Evolutionary conservation across 2,888 invertebrate genomes (phyloP).

Genomic region (Drosophila kanekoi): DNA sequence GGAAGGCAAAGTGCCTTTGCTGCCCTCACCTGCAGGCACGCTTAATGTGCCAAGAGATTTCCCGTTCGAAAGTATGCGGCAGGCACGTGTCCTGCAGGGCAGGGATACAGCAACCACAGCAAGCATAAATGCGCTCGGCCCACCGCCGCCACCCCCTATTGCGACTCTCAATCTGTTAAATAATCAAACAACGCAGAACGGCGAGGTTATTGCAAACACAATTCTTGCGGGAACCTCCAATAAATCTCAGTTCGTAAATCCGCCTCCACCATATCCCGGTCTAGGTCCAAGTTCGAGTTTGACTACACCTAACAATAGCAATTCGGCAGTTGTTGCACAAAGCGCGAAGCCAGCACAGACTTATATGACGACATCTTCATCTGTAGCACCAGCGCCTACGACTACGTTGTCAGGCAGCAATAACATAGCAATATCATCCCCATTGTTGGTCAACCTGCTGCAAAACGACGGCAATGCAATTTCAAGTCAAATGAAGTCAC

Average conservation of each 20-base stretch:
- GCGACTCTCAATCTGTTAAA: slow-evolving; percentile 80
- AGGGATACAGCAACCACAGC: slow-evolving; percentile 86
- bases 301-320: slow-evolving; percentile 39
- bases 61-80: slow-evolving; percentile 96
- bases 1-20: slow-evolving; percentile 89
- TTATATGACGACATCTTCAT: slow-evolving; percentile 32
- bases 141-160: slow-evolving; percentile 72
- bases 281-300: slow-evolving; percentile 57
- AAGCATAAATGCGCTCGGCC: slow-evolving; percentile 54
- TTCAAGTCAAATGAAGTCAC: slow-evolving; percentile 79
- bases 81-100: slow-evolving; percentile 93
- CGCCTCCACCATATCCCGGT: slow-evolving; percentile 84
- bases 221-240: slow-evolving; percentile 42
- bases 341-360: slow-evolving; percentile 42
- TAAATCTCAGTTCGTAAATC: slow-evolving; percentile 83
- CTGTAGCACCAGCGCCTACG: slow-evolving; percentile 36
- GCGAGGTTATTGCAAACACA: slow-evolving; percentile 59
- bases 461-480: slow-evolving; percentile 90
- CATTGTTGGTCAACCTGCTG: slow-evolving; percentile 94
- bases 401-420: slow-evolving; percentile 70
- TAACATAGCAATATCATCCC: slow-evolving; percentile 93
- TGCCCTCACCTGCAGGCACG: slow-evolving; percentile 86
- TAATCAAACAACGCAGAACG: slow-evolving; percentile 69
- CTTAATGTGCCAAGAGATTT: slow-evolving; percentile 86
- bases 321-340: slow-evolving; percentile 34